These are phyloP conservation scores for Atta cephalotes DNA, from an alignment of 1,140 invertebrate species.

Conservation along the genomic window DNA sequence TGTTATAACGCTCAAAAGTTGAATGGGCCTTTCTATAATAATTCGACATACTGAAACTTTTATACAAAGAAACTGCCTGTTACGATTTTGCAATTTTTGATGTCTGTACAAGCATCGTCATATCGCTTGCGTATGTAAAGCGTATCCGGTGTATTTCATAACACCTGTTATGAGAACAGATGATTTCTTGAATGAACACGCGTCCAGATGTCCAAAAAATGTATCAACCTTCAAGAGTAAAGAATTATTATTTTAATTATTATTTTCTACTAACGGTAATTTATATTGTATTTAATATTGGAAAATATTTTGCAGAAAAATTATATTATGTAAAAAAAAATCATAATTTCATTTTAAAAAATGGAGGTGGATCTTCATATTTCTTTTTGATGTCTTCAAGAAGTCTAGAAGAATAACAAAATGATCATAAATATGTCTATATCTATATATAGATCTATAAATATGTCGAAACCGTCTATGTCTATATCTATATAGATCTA, in stretches of 20 bases:
- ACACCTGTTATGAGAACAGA: conserved; percentile 38
- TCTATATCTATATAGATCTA: too few species aligned
- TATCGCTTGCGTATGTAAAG: not conserved
- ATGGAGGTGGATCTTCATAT: too few species aligned
- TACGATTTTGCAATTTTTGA: conserved; percentile 11
- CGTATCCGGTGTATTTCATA: conserved; percentile 12
- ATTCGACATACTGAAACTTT: conserved; percentile 7
- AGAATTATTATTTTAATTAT: not conserved
- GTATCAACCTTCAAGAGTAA: not conserved
- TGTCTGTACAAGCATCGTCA: conserved; percentile 13
- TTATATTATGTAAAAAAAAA: too few species aligned
- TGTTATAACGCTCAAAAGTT: not conserved
- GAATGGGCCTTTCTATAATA: not conserved
- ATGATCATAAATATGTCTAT: too few species aligned
- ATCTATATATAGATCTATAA: too few species aligned
- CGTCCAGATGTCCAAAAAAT: conserved; percentile 35
- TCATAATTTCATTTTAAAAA: too few species aligned
- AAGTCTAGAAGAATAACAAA: too few species aligned
- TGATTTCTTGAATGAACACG: conserved; percentile 25
- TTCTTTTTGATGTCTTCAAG: too few species aligned
- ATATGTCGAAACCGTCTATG: too few species aligned
- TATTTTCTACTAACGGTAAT: not conserved
- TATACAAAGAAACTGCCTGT: conserved; percentile 5
- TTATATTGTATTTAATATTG: not conserved
- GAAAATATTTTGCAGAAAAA: too few species aligned